Percentiles rank a stretch among this genome's conserved stretches.
phyloP scores from a whole-genome alignment of 2,888 invertebrate species.

The Plebejus argus region DNA sequence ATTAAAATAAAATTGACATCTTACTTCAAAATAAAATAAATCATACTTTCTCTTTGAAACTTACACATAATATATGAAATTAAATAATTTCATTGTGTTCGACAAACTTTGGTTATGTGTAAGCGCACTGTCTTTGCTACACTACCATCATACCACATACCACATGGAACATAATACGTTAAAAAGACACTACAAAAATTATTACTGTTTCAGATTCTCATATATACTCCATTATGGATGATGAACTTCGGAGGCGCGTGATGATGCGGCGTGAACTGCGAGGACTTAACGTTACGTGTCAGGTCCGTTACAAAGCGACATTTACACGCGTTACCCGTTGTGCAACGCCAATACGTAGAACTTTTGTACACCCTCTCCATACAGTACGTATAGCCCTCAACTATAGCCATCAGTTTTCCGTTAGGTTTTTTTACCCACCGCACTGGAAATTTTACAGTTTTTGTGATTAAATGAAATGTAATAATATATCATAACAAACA shows the following conservation, averaged over 20 bases:
- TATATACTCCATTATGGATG: conserved; percentile 41
- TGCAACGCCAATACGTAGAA: conserved; percentile 46
- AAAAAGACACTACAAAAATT: no score
- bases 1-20: no score
- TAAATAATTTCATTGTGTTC: no score
- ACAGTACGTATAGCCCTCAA: conserved; percentile 45
- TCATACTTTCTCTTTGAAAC: no score
- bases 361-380: conserved; percentile 25
- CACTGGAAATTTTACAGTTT: conserved; percentile 37
- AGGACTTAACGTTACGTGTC: conserved; percentile 36
- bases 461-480: neutral
- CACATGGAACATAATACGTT: no score
- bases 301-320: conserved; percentile 44
- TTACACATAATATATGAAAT: no score
- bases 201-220: neutral
- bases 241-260: conserved; percentile 43
- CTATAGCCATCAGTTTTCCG: conserved; percentile 41
- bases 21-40: no score
- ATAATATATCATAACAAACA: no score
- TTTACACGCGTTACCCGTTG: conserved; percentile 44
- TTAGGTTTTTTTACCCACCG: conserved; percentile 37
- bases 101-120: no score
- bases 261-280: conserved; percentile 42
- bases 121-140: no score
- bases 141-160: no score